Conservation (phyloP, 2,888 invertebrate species). For the Pegoplata infirma region DNA sequence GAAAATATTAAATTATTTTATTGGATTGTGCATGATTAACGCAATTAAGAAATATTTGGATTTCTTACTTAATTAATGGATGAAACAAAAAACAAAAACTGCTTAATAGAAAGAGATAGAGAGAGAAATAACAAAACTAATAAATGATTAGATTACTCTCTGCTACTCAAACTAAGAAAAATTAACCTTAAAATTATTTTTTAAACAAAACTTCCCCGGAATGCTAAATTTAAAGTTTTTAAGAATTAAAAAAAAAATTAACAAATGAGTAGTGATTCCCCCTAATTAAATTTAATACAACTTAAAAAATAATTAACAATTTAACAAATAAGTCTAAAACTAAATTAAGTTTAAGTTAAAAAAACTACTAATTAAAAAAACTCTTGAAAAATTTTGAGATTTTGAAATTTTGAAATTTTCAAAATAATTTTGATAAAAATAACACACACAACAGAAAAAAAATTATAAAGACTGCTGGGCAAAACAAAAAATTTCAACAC, state of each 20-base stretch:
- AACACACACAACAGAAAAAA: slow-evolving; percentile 1
- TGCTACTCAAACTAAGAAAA: background rate
- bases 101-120: background rate
- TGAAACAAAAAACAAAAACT: too few relatives aligned
- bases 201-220: background rate
- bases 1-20: too few relatives aligned
- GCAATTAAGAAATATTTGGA: background rate
- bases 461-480: slow-evolving; percentile 57
- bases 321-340: background rate
- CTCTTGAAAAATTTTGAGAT: too few relatives aligned
- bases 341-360: background rate
- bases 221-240: background rate
- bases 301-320: background rate
- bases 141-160: background rate
- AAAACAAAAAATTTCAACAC: slow-evolving; percentile 54
- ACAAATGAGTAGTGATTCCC: background rate
- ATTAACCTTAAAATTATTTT: background rate
- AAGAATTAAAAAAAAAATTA: background rate
- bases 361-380: background rate
- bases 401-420: too few relatives aligned
- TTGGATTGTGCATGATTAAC: slow-evolving; percentile 26
- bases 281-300: background rate
- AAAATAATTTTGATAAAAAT: slow-evolving; percentile 34
- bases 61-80: background rate
- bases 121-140: background rate